These are phyloP conservation scores for Holacanthella duospinosa DNA, from an alignment of 2,888 invertebrate genomes.

Conservation along the genomic window DNA sequence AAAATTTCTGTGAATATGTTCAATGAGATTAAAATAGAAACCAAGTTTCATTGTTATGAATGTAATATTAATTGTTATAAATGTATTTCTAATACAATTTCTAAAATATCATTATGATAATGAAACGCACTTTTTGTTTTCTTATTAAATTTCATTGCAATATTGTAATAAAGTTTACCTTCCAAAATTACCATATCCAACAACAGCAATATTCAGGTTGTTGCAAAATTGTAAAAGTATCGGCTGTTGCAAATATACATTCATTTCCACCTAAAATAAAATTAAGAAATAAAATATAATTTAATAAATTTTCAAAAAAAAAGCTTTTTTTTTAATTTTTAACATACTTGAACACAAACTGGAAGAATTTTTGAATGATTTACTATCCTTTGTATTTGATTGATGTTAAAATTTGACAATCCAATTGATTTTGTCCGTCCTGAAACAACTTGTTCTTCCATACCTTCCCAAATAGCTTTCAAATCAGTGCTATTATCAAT, in stretches of 20 bases:
- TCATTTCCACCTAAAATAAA: conserved; percentile 53
- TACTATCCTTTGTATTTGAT: conserved; percentile 58
- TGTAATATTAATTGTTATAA: too few relatives aligned
- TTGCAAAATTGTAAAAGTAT: conserved; percentile 52
- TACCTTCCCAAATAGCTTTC: conserved; percentile 61
- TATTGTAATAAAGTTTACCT: conserved; percentile 40
- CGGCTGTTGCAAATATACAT: conserved; percentile 63
- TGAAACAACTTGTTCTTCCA: conserved; percentile 56
- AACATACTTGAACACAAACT: conserved; percentile 49
- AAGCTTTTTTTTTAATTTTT: not conserved
- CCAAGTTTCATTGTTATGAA: too few relatives aligned
- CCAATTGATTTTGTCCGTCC: conserved; percentile 71
- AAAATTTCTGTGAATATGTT: too few relatives aligned
- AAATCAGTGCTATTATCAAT: conserved; percentile 44
- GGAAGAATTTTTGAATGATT: conserved; percentile 53
- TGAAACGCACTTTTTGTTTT: too few relatives aligned
- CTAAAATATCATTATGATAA: too few relatives aligned
- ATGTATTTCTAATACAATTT: too few relatives aligned
- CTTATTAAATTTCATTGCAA: not conserved
- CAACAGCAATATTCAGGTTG: conserved; percentile 55
- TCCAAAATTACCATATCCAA: conserved; percentile 67
- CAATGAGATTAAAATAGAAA: too few relatives aligned
- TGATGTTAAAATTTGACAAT: conserved; percentile 67
- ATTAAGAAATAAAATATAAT: not conserved
- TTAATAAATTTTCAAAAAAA: not conserved